phyloP scores from a whole-genome alignment of 37 sponge, comb jelly and placozoan genomes.

The Diacarnus erythraeanus region DNA sequence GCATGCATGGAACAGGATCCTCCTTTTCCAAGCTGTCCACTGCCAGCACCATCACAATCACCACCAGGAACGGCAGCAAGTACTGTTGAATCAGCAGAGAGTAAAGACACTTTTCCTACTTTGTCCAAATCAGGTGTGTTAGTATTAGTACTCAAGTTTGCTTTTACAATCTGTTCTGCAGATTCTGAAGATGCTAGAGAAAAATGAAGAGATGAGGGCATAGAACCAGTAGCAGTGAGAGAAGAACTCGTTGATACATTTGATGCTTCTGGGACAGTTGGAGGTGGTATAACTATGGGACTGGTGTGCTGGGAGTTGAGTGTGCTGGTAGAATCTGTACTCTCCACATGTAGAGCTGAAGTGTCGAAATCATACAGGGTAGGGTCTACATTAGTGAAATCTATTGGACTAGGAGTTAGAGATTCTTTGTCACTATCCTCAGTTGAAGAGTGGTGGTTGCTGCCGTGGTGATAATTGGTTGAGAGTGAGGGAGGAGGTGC shows the following conservation, averaged over 20 bases:
- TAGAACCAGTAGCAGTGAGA: not conserved
- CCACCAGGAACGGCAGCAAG: not conserved
- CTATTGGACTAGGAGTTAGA: conserved; percentile 50
- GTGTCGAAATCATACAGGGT: conserved; percentile 72
- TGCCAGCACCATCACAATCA: not conserved
- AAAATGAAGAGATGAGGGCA: not conserved
- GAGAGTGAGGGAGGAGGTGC: not conserved
- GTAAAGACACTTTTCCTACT: not conserved
- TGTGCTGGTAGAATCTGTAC: not conserved
- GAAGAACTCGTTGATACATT: not conserved
- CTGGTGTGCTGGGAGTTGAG: not conserved
- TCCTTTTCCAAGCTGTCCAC: not conserved
- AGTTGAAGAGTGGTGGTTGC: conserved; percentile 5
- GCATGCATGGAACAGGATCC: conserved; percentile 14
- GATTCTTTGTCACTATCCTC: conserved; percentile 14
- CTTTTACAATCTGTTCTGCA: not conserved
- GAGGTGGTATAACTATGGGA: not conserved
- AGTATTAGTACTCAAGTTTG: not conserved
- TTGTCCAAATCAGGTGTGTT: not conserved
- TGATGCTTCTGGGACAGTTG: not conserved
- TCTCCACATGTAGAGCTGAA: not conserved
- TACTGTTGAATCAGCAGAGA: not conserved
- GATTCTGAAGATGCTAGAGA: not conserved
- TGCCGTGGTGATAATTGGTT: not conserved
- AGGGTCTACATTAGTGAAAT: conserved; percentile 66